phyloP scores from a whole-genome alignment of 2,888 invertebrate species.

The Ptychoptera albimana region DNA sequence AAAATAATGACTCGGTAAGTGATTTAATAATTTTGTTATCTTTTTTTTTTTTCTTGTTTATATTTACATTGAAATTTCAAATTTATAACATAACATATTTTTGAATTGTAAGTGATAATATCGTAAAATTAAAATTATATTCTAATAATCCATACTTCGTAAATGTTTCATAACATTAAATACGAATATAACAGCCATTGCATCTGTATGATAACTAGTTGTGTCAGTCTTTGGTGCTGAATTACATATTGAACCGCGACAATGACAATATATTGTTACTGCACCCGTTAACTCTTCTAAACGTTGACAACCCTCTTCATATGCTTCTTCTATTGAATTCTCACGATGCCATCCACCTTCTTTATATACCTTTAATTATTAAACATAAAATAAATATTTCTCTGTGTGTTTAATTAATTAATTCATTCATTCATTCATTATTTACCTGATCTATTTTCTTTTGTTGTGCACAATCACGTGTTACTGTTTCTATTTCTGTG shows the following conservation, averaged over 20 bases:
- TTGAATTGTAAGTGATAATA: neutral
- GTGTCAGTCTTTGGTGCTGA: conserved; percentile 30
- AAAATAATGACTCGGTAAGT: conserved; percentile 77
- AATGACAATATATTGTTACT: conserved; percentile 48
- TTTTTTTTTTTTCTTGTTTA: too few relatives aligned
- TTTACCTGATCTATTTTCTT: conserved; percentile 38
- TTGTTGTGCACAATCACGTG: conserved; percentile 59
- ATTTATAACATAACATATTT: conserved; percentile 1
- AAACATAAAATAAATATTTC: too few relatives aligned
- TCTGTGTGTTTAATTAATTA: too few relatives aligned
- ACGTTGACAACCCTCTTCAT: conserved; percentile 50
- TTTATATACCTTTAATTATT: conserved; percentile 37
- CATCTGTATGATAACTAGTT: conserved; percentile 36
- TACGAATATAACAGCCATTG: conserved; percentile 44
- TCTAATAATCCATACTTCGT: conserved; percentile 19
- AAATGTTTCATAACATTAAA: conserved; percentile 45
- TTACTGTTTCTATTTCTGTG: conserved; percentile 22
- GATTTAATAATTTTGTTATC: conserved; percentile 5
- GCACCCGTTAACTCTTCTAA: conserved; percentile 42
- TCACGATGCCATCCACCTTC: conserved; percentile 47
- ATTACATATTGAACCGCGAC: conserved; percentile 59
- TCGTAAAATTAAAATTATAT: neutral
- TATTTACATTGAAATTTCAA: neutral
- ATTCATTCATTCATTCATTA: too few relatives aligned
- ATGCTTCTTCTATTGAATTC: conserved; percentile 51